A percentile compares a stretch with the other conserved stretches of the same genome.
phyloP scores from a whole-genome alignment of 2,797 vertebrate species.

The Argentina silus region DNA sequence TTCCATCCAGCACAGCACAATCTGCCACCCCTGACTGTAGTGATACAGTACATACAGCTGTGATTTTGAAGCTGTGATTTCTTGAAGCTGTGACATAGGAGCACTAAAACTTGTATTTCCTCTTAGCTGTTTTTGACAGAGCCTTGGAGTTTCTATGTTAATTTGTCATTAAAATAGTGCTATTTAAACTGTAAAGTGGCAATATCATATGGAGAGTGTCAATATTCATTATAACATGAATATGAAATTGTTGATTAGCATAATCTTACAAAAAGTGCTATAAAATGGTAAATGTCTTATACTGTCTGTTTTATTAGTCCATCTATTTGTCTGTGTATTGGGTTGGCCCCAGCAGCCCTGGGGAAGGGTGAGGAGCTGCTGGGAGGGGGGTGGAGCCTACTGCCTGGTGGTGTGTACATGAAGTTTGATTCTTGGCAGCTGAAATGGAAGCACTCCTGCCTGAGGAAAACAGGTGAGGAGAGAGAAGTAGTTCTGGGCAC shows the following conservation, averaged over 20 bases:
- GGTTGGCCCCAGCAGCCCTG: not conserved
- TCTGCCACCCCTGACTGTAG: not conserved
- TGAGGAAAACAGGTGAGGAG: conserved; percentile 60
- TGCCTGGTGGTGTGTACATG: conserved; percentile 34
- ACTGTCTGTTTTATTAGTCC: not conserved
- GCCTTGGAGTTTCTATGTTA: too few species aligned
- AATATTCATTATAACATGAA: too few species aligned
- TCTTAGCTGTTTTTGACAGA: not conserved
- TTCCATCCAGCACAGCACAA: conserved; percentile 31
- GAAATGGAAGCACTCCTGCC: conserved; percentile 61
- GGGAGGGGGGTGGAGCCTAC: not conserved
- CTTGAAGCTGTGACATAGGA: not conserved
- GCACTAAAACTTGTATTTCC: not conserved
- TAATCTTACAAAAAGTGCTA: too few species aligned
- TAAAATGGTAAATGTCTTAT: not conserved
- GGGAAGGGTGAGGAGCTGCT: not conserved
- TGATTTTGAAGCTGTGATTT: not conserved
- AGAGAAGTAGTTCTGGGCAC: conserved; percentile 46
- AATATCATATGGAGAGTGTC: too few species aligned
- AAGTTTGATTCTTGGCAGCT: conserved; percentile 56
- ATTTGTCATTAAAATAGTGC: too few species aligned
- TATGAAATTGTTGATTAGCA: too few species aligned
- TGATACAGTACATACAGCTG: not conserved
- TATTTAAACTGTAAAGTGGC: too few species aligned
- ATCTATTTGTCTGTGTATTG: conserved; percentile 7